Conservation (phyloP, 2,797 vertebrate genomes). For the Sylvilagus floridanus region DNA sequence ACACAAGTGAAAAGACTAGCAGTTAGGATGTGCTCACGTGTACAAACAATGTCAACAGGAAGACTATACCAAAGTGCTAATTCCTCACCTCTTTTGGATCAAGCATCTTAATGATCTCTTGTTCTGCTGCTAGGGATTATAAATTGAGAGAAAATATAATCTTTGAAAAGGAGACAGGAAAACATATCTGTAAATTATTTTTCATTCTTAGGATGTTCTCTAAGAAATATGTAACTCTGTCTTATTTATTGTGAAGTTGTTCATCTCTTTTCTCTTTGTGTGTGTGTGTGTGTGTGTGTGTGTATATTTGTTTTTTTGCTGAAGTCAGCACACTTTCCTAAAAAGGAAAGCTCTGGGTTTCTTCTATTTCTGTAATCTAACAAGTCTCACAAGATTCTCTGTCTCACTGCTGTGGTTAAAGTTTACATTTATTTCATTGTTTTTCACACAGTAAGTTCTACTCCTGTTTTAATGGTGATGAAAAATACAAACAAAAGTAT, state of each 20-base stretch:
- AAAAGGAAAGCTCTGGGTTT: neutral
- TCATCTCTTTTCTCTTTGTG: neutral
- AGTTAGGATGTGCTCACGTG: neutral
- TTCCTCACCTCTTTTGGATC: neutral
- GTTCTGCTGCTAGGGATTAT: neutral
- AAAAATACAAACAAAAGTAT: neutral
- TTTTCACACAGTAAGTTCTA: neutral
- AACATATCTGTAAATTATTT: neutral
- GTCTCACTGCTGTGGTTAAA: neutral
- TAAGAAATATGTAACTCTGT: neutral
- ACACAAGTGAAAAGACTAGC: neutral
- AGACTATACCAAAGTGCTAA: neutral
- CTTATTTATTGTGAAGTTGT: neutral
- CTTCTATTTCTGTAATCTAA: neutral
- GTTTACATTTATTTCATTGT: neutral
- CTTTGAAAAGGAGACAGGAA: neutral
- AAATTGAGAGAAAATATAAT: neutral
- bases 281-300: neutral
- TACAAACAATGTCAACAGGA: neutral
- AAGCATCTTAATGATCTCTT: neutral
- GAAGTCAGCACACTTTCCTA: neutral
- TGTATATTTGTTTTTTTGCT: neutral
- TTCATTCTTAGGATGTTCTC: neutral
- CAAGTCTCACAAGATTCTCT: neutral
- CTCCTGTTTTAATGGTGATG: neutral